These are phyloP conservation scores for Asteroscopus sphinx DNA, from an alignment of 2,888 invertebrate genomes.

Conservation along the genomic window DNA sequence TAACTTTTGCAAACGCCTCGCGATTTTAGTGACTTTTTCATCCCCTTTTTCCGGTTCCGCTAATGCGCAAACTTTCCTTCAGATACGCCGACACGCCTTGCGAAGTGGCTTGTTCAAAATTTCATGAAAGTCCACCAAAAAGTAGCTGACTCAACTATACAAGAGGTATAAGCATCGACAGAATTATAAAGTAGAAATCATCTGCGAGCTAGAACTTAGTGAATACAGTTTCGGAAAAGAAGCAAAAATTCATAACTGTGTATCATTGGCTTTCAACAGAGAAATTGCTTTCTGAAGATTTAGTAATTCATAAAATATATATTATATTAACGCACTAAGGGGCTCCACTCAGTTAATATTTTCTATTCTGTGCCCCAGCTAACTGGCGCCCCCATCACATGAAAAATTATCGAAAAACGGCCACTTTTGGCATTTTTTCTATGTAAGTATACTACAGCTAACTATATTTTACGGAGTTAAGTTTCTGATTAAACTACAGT, in stretches of 20 bases:
- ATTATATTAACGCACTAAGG: too few relatives aligned
- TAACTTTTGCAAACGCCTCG: constrained; percentile 60
- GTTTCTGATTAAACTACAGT: too few relatives aligned
- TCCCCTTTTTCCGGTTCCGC: constrained; percentile 78
- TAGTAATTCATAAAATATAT: constrained; percentile 8
- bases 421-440: too few relatives aligned
- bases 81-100: constrained; percentile 64
- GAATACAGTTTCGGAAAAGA: constrained; percentile 4
- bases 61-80: constrained; percentile 78
- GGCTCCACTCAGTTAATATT: too few relatives aligned
- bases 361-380: too few relatives aligned
- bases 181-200: constrained; percentile 31
- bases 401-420: too few relatives aligned
- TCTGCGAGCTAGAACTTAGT: constrained; percentile 7
- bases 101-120: constrained; percentile 68
- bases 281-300: constrained; percentile 19
- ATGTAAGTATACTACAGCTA: too few relatives aligned
- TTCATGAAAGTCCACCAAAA: constrained; percentile 67
- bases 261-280: constrained; percentile 1
- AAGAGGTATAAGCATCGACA: constrained; percentile 40
- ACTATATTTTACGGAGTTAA: too few relatives aligned
- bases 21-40: constrained; percentile 77
- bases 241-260: too few relatives aligned
- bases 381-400: too few relatives aligned
- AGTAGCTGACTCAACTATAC: constrained; percentile 53